Evolutionary conservation across 2,797 vertebrate species (phyloP).

Genomic region (Chloroceryle amazona): DNA sequence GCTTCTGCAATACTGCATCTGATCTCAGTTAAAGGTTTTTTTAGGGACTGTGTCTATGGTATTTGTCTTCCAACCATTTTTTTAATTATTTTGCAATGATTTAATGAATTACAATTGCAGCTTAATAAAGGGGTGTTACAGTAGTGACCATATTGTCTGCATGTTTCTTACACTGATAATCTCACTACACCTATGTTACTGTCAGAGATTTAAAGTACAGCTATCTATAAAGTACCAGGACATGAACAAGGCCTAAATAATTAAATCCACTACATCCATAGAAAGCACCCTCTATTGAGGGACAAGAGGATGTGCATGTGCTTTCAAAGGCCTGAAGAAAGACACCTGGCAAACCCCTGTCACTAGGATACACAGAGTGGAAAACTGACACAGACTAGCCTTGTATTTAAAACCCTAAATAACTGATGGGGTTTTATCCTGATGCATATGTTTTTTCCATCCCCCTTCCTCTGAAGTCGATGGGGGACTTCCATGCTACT

Average conservation of each 20-base stretch:
- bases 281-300: not conserved
- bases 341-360: not conserved
- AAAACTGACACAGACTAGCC: not conserved
- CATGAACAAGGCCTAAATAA: not conserved
- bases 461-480: not conserved
- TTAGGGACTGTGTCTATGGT: slow-evolving; percentile 13
- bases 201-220: slow-evolving; percentile 5
- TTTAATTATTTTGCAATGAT: slow-evolving; percentile 44
- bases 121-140: slow-evolving; percentile 40
- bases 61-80: slow-evolving; percentile 56
- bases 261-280: not conserved
- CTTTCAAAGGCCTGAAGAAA: not conserved
- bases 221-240: slow-evolving; percentile 10
- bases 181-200: not conserved
- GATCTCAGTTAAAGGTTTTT: slow-evolving; percentile 70
- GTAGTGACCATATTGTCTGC: slow-evolving; percentile 17
- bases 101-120: slow-evolving; percentile 39
- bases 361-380: not conserved
- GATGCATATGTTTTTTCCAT: not conserved
- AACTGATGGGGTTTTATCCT: not conserved
- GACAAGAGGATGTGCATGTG: not conserved
- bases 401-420: not conserved
- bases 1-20: slow-evolving; percentile 63
- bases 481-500: not conserved
- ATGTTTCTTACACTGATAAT: slow-evolving; percentile 31